phyloP scores from a whole-genome alignment of 2,797 vertebrate genomes.

The Selene dorsalis region DNA sequence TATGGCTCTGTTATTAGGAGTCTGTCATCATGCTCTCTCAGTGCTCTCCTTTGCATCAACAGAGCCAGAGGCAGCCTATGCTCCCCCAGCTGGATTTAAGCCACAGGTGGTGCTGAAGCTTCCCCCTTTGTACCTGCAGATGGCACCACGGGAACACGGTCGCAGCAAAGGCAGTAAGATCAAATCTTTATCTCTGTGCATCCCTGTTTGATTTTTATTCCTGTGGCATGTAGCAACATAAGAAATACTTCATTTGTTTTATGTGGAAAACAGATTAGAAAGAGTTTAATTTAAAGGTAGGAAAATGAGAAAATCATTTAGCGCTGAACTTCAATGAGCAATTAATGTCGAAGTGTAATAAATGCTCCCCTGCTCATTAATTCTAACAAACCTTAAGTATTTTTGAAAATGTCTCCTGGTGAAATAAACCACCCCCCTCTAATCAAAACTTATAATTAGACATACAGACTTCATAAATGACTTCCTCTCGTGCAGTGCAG shows the following conservation, averaged over 20 bases:
- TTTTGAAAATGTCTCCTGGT: constrained; percentile 25
- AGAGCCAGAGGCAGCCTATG: background rate
- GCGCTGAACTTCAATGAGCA: background rate
- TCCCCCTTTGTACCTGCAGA: constrained; percentile 46
- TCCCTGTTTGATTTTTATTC: background rate
- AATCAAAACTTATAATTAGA: constrained; percentile 65
- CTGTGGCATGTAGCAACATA: background rate
- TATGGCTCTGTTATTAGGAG: too few relatives aligned
- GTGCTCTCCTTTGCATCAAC: background rate
- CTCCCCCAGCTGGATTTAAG: background rate
- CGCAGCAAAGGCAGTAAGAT: background rate
- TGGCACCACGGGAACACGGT: constrained; percentile 49
- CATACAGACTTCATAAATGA: constrained; percentile 53
- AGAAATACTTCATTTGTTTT: background rate
- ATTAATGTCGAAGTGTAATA: background rate
- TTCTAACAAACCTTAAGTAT: background rate
- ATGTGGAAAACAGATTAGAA: background rate
- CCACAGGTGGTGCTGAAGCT: background rate
- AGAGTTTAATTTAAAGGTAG: background rate
- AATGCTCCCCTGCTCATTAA: background rate
- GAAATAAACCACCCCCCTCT: constrained; percentile 24
- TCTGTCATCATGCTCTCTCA: background rate
- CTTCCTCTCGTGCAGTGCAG: constrained; percentile 47
- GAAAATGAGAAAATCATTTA: background rate
- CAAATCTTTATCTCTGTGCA: background rate